A percentile compares a stretch with the other conserved stretches of the same genome.
These are phyloP conservation scores for Trichechus manatus DNA, from an alignment of 2,113 vertebrate genomes.

Conservation along the genomic window DNA sequence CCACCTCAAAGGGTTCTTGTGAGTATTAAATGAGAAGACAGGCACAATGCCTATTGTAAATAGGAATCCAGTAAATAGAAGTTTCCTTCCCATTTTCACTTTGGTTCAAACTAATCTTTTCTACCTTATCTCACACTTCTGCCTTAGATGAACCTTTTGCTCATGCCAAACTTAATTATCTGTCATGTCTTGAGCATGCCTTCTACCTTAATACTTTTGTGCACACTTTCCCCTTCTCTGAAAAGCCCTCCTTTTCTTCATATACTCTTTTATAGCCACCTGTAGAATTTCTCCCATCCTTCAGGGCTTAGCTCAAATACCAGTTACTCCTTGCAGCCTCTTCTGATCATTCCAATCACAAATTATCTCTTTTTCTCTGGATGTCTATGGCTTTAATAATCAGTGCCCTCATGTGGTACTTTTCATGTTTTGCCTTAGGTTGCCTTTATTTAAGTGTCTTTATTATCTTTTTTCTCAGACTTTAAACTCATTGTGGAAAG, in stretches of 20 bases:
- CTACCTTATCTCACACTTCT: not conserved
- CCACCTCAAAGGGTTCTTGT: not conserved
- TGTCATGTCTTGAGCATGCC: not conserved
- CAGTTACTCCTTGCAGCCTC: not conserved
- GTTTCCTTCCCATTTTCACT: not conserved
- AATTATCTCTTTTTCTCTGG: not conserved
- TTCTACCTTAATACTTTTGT: not conserved
- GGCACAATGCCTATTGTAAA: not conserved
- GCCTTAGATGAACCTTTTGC: not conserved
- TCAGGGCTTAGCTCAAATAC: not conserved
- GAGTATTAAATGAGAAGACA: not conserved
- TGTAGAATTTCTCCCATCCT: not conserved
- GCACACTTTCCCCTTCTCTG: not conserved
- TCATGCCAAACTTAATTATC: not conserved
- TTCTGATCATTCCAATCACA: not conserved
- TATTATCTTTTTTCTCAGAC: not conserved
- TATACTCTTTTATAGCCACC: not conserved
- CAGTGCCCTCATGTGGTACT: not conserved
- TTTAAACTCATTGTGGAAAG: not conserved
- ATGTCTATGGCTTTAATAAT: not conserved
- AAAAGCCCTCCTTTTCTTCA: not conserved
- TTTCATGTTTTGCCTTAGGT: not conserved
- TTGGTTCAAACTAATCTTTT: slow-evolving; percentile 5
- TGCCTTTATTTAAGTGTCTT: not conserved
- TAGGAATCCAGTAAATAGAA: not conserved